These are phyloP conservation scores for Synodontis membranacea DNA, from an alignment of 2,113 vertebrate species.

Conservation along the genomic window DNA sequence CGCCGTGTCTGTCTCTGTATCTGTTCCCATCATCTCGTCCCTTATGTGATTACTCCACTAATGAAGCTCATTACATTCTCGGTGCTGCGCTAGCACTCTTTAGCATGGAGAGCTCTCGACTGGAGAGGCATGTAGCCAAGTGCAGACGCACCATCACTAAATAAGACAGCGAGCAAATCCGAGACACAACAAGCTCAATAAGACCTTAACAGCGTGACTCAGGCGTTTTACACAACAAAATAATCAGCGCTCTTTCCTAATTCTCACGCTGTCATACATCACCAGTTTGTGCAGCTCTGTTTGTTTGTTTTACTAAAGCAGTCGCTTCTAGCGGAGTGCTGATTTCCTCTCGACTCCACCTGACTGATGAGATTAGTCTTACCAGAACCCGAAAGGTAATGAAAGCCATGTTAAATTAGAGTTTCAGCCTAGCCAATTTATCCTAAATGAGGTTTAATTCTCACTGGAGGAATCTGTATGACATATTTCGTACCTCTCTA, in stretches of 20 bases:
- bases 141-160: background rate
- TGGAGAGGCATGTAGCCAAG: background rate
- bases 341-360: background rate
- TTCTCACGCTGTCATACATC: background rate
- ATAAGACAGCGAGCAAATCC: background rate
- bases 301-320: background rate
- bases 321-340: background rate
- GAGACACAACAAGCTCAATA: background rate
- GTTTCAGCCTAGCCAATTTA: background rate
- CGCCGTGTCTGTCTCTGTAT: conserved; percentile 11
- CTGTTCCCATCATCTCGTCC: background rate
- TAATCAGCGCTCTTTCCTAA: background rate
- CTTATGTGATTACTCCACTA: conserved; percentile 42
- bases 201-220: background rate
- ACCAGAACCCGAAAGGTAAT: background rate
- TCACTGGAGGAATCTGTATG: background rate
- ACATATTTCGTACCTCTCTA: background rate
- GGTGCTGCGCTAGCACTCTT: background rate
- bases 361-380: background rate
- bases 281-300: background rate
- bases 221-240: no score
- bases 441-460: background rate
- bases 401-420: background rate
- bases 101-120: background rate
- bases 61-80: conserved; percentile 46